Conservation (phyloP, 2,113 vertebrate species). For the Sinosuthora webbiana region DNA sequence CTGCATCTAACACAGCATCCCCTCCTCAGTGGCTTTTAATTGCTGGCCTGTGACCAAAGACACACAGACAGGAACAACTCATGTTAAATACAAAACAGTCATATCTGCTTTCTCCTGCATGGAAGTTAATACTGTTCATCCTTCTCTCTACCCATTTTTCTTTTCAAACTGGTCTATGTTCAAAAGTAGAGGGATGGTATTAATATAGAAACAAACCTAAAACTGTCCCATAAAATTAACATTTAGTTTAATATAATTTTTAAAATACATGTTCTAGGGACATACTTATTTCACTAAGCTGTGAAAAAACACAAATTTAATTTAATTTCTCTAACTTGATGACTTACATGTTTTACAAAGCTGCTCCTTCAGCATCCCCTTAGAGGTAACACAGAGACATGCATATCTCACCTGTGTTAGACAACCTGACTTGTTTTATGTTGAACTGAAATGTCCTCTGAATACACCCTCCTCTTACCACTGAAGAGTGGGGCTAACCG, state of each 20-base stretch:
- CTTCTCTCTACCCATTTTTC: neutral
- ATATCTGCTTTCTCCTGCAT: neutral
- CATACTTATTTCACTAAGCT: neutral
- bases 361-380: neutral
- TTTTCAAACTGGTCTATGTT: neutral
- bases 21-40: neutral
- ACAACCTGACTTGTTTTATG: rapidly evolving
- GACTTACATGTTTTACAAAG: neutral
- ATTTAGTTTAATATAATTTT: neutral
- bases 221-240: neutral
- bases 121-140: neutral
- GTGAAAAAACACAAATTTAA: neutral
- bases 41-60: neutral
- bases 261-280: neutral
- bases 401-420: neutral
- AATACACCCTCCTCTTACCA: neutral
- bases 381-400: neutral
- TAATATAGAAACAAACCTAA: neutral
- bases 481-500: neutral
- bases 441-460: neutral
- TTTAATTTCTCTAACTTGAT: neutral
- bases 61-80: neutral
- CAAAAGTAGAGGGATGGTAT: neutral
- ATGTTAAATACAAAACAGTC: neutral
- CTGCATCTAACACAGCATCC: neutral